These are phyloP conservation scores for Spodoptera litura DNA, from an alignment of 1,140 invertebrate genomes.

Conservation along the genomic window DNA sequence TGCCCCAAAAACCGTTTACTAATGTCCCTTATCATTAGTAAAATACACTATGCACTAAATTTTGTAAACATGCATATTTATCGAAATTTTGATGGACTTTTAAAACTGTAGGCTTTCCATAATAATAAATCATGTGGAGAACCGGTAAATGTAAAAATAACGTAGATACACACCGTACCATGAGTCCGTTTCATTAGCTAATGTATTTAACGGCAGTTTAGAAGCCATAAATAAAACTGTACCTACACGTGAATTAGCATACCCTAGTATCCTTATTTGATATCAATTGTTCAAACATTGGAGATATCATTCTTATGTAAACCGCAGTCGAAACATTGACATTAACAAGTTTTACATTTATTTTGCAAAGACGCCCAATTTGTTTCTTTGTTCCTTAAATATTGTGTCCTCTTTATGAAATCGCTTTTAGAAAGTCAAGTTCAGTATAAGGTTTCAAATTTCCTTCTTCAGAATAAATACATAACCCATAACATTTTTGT, in stretches of 20 bases:
- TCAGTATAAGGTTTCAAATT: conserved; percentile 38
- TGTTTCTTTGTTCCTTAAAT: conserved; percentile 7
- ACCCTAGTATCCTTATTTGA: background rate
- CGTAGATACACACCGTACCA: background rate
- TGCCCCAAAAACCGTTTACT: too few species aligned
- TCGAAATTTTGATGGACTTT: too few species aligned
- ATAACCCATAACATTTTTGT: background rate
- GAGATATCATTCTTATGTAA: background rate
- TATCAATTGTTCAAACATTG: background rate
- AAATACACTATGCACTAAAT: too few species aligned
- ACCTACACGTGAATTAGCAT: conserved; percentile 9
- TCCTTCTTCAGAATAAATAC: background rate
- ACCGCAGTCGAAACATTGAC: background rate
- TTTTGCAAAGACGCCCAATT: background rate
- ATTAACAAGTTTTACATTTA: background rate
- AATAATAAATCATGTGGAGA: too few species aligned
- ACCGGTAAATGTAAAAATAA: background rate
- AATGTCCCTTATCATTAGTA: too few species aligned
- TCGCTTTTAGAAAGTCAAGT: conserved; percentile 43
- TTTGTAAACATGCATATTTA: too few species aligned
- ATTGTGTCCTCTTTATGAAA: conserved; percentile 23
- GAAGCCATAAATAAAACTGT: conserved; percentile 10
- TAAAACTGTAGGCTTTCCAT: too few species aligned
- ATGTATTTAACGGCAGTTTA: conserved; percentile 15
- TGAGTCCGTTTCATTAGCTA: background rate